These are phyloP conservation scores for Cyrtodaria siliqua DNA, from an alignment of 2,888 invertebrate genomes.

Conservation along the genomic window DNA sequence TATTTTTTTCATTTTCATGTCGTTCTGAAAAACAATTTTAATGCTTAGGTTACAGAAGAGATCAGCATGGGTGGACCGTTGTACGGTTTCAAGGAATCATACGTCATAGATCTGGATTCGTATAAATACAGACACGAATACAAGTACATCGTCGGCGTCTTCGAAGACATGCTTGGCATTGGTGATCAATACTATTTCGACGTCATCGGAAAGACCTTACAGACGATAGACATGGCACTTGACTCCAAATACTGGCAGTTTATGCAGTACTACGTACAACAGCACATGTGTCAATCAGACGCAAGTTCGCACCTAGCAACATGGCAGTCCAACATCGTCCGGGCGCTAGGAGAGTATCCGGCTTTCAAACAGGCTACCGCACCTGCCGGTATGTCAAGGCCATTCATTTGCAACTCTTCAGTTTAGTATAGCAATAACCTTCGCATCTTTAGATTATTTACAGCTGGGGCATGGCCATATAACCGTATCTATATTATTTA, in stretches of 20 bases:
- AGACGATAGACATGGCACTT: slow-evolving; percentile 55
- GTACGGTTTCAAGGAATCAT: slow-evolving; percentile 49
- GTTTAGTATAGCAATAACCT: no score
- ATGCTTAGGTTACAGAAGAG: slow-evolving; percentile 54
- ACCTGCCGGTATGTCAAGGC: slow-evolving; percentile 38
- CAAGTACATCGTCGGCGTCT: slow-evolving; percentile 51
- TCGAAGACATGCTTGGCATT: slow-evolving; percentile 45
- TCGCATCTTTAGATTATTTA: no score
- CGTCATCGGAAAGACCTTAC: slow-evolving; percentile 53
- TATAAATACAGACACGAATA: slow-evolving; percentile 62
- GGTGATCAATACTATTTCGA: slow-evolving; percentile 58
- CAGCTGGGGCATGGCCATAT: no score
- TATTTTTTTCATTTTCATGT: neutral
- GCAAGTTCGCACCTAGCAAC: slow-evolving; percentile 21
- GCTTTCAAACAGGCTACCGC: slow-evolving; percentile 35
- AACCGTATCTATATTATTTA: no score
- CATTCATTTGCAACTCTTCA: no score
- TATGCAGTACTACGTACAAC: slow-evolving; percentile 30
- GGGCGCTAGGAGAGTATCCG: slow-evolving; percentile 47
- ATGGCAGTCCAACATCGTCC: slow-evolving; percentile 50
- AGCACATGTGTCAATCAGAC: slow-evolving; percentile 42
- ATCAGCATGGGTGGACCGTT: slow-evolving; percentile 53
- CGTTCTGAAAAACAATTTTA: neutral
- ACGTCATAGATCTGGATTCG: slow-evolving; percentile 52
- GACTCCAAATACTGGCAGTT: slow-evolving; percentile 56